Evolutionary conservation across 64 coral and sea anemone genomes (phyloP).

Genomic region (Acropora yongei): DNA sequence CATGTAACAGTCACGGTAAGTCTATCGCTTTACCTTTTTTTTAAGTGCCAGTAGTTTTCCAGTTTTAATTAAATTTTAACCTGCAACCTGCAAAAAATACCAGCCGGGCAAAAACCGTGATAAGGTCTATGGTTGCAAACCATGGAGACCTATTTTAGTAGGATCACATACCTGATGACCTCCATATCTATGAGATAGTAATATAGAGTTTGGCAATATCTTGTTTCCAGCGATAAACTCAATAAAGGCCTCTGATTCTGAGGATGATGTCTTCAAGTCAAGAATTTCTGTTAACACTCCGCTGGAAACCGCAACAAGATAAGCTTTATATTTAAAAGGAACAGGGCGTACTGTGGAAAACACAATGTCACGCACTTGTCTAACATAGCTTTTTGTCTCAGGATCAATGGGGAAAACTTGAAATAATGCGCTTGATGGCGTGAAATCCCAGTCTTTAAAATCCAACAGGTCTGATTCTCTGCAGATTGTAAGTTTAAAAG

Average conservation of each 20-base stretch:
- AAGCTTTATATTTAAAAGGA: slow-evolving; percentile 60
- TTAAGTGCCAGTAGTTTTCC: too few relatives aligned
- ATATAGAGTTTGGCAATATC: slow-evolving; percentile 37
- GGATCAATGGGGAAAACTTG: slow-evolving; percentile 69
- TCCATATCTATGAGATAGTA: slow-evolving; percentile 87
- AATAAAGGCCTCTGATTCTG: slow-evolving; percentile 31
- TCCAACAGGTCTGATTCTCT: slow-evolving; percentile 10
- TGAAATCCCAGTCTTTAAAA: slow-evolving; percentile 73
- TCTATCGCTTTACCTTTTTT: too few relatives aligned
- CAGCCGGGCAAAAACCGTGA: too few relatives aligned
- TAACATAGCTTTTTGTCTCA: slow-evolving; percentile 73
- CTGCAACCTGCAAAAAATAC: too few relatives aligned
- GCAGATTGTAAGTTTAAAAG: background rate
- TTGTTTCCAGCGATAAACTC: slow-evolving; percentile 77
- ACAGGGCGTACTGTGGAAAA: slow-evolving; percentile 80
- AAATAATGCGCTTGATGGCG: slow-evolving; percentile 48
- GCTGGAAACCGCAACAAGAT: slow-evolving; percentile 67
- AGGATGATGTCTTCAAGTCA: slow-evolving; percentile 46
- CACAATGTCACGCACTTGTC: slow-evolving; percentile 70
- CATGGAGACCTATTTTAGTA: too few relatives aligned
- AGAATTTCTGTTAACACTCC: slow-evolving; percentile 76
- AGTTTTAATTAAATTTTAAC: too few relatives aligned
- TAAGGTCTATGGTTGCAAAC: too few relatives aligned
- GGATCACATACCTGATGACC: slow-evolving; percentile 84
- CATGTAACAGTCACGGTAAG: too few relatives aligned